Evolutionary conservation across 1,140 invertebrate species (phyloP).

Genomic region (Pseudomyrmex concolor): DNA sequence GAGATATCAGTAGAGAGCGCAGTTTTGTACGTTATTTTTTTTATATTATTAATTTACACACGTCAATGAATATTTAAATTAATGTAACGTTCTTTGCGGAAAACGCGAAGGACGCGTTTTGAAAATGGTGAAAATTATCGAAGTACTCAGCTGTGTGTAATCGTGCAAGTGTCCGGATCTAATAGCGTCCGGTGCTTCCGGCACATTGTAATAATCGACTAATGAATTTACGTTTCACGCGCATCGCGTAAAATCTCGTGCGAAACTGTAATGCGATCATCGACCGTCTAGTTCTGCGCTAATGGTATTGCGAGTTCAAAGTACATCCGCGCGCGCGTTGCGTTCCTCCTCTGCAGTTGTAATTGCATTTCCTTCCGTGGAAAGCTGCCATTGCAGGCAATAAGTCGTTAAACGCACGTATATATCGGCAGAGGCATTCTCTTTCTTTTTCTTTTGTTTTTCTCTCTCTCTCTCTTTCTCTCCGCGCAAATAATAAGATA

Average conservation of each 20-base stretch:
- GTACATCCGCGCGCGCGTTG: slow-evolving; percentile 16
- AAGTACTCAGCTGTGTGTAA: neutral
- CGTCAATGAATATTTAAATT: too few relatives aligned
- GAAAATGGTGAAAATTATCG: neutral
- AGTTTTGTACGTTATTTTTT: too few relatives aligned
- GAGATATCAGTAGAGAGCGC: neutral
- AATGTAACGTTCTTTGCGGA: too few relatives aligned
- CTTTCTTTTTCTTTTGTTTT: too few relatives aligned
- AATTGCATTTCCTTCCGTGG: slow-evolving; percentile 51
- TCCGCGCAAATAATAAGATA: slow-evolving; percentile 3
- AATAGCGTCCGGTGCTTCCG: slow-evolving; percentile 9
- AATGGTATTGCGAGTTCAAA: slow-evolving; percentile 53
- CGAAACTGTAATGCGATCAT: slow-evolving; percentile 53
- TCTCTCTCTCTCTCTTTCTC: too few relatives aligned
- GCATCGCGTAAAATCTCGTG: slow-evolving; percentile 39
- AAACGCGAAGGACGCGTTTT: neutral
- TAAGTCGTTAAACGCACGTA: slow-evolving; percentile 41
- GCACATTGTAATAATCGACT: slow-evolving; percentile 48
- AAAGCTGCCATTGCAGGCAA: slow-evolving; percentile 33
- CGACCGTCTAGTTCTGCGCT: slow-evolving; percentile 37
- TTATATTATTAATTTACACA: too few relatives aligned
- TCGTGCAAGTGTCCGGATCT: neutral
- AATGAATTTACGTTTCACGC: slow-evolving; percentile 53
- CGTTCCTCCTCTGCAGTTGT: slow-evolving; percentile 35
- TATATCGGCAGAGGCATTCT: neutral